Conservation (phyloP, 2,888 invertebrate species). For the Tridacna gigas region DNA sequence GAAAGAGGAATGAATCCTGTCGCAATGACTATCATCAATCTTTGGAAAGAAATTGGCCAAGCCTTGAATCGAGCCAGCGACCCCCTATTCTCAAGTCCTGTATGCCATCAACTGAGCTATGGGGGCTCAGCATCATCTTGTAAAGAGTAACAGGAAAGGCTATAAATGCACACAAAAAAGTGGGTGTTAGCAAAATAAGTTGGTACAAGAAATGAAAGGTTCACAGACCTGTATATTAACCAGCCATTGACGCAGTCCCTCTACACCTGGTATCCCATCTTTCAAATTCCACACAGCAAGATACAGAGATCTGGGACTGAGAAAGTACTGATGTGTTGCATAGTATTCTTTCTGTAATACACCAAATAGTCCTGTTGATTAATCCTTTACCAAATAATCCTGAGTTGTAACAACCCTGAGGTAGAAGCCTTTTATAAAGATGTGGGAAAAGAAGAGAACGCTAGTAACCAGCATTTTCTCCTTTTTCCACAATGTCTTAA, state of each 20-base stretch:
- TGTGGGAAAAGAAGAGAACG: not conserved
- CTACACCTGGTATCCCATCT: slow-evolving; percentile 95
- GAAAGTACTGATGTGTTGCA: slow-evolving; percentile 99
- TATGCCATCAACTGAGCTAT: too few species aligned
- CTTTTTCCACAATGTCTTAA: not conserved
- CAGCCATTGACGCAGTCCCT: slow-evolving; percentile 96
- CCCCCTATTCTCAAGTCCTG: too few species aligned
- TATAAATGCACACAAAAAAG: too few species aligned
- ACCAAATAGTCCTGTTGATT: not conserved
- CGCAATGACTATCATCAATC: too few species aligned
- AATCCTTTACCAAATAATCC: not conserved
- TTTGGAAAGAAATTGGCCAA: too few species aligned
- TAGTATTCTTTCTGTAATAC: slow-evolving; percentile 92
- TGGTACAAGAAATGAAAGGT: too few species aligned
- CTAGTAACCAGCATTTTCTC: not conserved
- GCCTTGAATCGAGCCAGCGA: too few species aligned
- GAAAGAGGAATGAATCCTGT: too few species aligned
- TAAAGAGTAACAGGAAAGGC: too few species aligned
- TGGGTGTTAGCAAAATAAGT: too few species aligned
- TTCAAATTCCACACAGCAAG: slow-evolving; percentile 97
- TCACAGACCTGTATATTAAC: slow-evolving; percentile 92
- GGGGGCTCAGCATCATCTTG: too few species aligned
- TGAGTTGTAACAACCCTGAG: not conserved
- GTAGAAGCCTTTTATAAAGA: not conserved
- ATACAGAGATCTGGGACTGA: slow-evolving; percentile 97